Evolutionary conservation across 2,888 invertebrate species (phyloP).

Genomic region (Philonicus albiceps): DNA sequence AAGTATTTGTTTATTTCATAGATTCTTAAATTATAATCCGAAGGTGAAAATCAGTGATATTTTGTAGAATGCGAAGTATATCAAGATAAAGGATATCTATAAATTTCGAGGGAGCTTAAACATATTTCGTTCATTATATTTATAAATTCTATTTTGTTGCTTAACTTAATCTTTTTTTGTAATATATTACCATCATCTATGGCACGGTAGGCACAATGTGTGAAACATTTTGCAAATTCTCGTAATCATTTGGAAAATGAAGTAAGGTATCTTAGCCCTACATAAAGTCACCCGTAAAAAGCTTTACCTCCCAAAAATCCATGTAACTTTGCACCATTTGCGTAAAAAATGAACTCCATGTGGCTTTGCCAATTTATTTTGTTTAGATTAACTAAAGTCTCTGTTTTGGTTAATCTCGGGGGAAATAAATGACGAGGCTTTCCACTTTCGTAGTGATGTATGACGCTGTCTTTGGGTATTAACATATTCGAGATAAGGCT

Average conservation of each 20-base stretch:
- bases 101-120: not conserved
- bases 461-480: constrained; percentile 44
- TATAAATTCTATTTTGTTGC: not conserved
- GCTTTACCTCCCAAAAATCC: not conserved
- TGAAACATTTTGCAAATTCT: not conserved
- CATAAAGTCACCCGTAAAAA: not conserved
- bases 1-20: too few species aligned
- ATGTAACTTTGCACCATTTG: not conserved
- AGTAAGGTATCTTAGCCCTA: not conserved
- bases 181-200: not conserved
- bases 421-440: constrained; percentile 45
- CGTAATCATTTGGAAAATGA: not conserved
- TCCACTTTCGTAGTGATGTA: constrained; percentile 41
- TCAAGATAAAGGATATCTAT: not conserved
- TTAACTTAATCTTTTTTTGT: not conserved
- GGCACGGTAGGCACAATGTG: not conserved
- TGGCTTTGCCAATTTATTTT: not conserved
- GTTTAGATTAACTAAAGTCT: constrained; percentile 1
- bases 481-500: constrained; percentile 44
- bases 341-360: not conserved
- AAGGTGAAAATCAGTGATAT: not conserved
- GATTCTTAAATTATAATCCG: not conserved
- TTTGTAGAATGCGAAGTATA: not conserved
- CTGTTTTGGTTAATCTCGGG: constrained; percentile 43
- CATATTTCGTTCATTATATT: not conserved